Percentiles rank a stretch among this genome's conserved stretches.
Conservation (phyloP, 2,113 vertebrate species). For the Microtus ochrogaster region DNA sequence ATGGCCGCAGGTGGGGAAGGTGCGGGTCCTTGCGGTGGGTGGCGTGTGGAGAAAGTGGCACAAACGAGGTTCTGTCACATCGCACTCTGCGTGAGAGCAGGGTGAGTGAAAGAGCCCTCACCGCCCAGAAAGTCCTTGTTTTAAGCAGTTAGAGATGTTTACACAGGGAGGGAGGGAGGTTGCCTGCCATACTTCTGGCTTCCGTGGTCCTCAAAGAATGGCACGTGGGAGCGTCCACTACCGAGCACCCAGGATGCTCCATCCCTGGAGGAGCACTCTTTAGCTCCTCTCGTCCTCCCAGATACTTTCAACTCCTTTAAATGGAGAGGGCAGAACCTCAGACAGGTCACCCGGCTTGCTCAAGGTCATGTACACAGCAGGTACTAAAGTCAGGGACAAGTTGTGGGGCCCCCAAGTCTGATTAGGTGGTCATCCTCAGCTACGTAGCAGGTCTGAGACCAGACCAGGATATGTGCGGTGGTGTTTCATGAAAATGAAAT, state of each 20-base stretch:
- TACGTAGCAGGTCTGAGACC: neutral
- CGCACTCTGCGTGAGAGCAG: fast-evolving
- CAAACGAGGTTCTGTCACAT: neutral
- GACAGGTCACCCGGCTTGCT: fast-evolving
- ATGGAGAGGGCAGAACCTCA: neutral
- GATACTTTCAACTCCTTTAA: neutral
- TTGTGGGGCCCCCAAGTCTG: neutral
- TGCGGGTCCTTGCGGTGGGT: too few species aligned
- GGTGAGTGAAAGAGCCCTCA: too few species aligned
- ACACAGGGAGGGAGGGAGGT: neutral
- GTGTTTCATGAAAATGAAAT: neutral
- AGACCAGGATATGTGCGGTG: neutral
- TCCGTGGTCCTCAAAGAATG: neutral
- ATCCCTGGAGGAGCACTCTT: too few species aligned
- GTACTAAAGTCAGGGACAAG: too few species aligned
- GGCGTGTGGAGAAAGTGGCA: fast-evolving
- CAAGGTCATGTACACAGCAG: neutral
- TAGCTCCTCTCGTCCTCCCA: fast-evolving
- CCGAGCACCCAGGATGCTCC: fast-evolving
- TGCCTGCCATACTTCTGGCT: neutral
- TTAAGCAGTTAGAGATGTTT: neutral
- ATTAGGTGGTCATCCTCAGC: neutral
- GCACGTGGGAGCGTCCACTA: fast-evolving
- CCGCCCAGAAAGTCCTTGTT: neutral
- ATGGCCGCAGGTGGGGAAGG: neutral